Percentiles rank a stretch among this genome's conserved stretches.
Evolutionary conservation across 2,113 vertebrate genomes (phyloP).

Genomic region (Odontophorus gujanensis): DNA sequence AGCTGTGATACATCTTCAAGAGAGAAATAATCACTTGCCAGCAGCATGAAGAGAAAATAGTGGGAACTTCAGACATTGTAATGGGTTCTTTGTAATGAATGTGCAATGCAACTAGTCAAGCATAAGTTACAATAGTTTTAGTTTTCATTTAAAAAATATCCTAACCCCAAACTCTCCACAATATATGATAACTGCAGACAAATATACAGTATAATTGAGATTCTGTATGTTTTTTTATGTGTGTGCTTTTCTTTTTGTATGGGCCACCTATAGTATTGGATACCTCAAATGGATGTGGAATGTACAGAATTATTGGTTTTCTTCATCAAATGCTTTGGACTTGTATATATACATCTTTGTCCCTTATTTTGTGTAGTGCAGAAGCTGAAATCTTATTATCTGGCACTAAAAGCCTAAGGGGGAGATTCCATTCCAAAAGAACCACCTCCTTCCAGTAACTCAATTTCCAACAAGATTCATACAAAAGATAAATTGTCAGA

Average conservation of each 20-base stretch:
- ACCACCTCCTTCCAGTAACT: slow-evolving; percentile 55
- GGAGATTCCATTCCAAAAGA: slow-evolving; percentile 48
- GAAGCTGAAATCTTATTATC: slow-evolving; percentile 42
- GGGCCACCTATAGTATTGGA: background rate
- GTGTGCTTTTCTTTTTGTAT: too few species aligned
- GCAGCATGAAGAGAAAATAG: background rate
- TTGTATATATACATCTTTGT: background rate
- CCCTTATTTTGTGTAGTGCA: background rate
- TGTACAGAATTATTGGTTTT: background rate
- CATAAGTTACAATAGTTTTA: background rate
- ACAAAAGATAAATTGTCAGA: slow-evolving; percentile 72
- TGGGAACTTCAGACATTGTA: background rate
- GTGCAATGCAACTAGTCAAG: background rate
- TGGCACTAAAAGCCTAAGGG: slow-evolving; percentile 40
- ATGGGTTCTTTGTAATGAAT: background rate
- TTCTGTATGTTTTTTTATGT: background rate
- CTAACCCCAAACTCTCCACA: background rate
- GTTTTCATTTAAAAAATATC: background rate
- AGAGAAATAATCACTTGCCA: accelerated
- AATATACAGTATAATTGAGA: background rate
- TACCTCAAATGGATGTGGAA: background rate
- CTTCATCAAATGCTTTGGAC: background rate
- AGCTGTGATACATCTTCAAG: background rate
- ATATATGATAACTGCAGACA: background rate
- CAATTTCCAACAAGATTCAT: slow-evolving; percentile 64